A percentile compares a stretch with the other conserved stretches of the same genome.
These are phyloP conservation scores for Anisognathus igniventris DNA, from an alignment of 2,797 vertebrate genomes.

Conservation along the genomic window DNA sequence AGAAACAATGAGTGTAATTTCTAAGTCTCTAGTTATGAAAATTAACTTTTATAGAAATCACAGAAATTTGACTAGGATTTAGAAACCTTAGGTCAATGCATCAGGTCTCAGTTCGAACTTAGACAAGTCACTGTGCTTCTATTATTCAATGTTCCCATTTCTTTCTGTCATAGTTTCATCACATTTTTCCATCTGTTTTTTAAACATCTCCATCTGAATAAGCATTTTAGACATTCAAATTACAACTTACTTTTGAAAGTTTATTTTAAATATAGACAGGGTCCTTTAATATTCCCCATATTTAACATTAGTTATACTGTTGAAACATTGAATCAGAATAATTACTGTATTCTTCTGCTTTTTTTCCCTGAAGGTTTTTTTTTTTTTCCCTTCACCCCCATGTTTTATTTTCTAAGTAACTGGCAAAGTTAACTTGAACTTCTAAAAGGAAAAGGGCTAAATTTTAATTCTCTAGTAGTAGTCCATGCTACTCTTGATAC, in stretches of 20 bases:
- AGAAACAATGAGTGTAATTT: not conserved
- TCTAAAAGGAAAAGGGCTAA: not conserved
- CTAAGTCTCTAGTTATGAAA: not conserved
- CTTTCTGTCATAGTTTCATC: not conserved
- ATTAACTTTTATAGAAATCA: not conserved
- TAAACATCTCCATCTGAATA: not conserved
- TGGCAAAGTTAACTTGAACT: not conserved
- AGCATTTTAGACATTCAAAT: not conserved
- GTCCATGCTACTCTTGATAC: not conserved
- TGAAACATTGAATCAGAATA: not conserved
- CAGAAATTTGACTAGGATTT: not conserved
- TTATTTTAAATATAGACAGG: not conserved
- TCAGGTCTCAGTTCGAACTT: not conserved
- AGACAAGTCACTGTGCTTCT: not conserved
- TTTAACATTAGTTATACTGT: not conserved
- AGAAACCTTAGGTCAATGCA: not conserved
- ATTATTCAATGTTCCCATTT: not conserved
- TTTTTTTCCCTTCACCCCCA: not conserved
- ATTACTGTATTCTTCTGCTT: not conserved
- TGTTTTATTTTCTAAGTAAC: not conserved
- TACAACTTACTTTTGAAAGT: not conserved
- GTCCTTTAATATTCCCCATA: not conserved
- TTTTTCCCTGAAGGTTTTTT: not conserved
- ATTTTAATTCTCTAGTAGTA: not conserved
- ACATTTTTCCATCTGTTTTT: not conserved